Conservation (phyloP, 2,888 invertebrate species). For the Brachyptera risi region DNA sequence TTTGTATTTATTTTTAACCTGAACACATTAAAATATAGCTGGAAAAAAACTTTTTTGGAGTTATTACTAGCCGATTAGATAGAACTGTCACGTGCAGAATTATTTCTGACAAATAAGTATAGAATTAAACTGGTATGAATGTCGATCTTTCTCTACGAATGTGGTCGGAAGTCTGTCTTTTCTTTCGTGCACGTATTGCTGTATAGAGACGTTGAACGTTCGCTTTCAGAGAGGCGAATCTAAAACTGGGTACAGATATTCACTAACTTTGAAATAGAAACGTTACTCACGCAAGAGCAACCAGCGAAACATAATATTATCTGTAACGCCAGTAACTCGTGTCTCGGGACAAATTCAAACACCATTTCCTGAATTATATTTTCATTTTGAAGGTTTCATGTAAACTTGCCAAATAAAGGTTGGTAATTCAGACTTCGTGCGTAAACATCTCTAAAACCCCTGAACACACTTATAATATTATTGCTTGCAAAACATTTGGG, state of each 20-base stretch:
- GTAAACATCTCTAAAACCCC: no score
- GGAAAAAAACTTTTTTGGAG: background rate
- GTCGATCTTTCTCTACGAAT: background rate
- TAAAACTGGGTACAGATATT: no score
- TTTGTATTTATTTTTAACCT: constrained; percentile 6
- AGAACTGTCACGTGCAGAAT: constrained; percentile 9
- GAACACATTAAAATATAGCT: background rate
- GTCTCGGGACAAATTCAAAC: background rate
- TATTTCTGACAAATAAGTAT: constrained; percentile 8
- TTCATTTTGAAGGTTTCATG: no score
- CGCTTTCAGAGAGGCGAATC: background rate
- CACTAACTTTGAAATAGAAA: background rate
- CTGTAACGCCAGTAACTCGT: background rate
- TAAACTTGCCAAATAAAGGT: no score
- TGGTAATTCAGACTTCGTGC: no score
- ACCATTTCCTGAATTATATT: background rate
- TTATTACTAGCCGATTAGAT: constrained; percentile 2
- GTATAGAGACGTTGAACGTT: background rate
- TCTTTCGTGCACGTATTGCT: background rate
- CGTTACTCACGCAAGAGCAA: background rate
- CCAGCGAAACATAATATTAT: background rate
- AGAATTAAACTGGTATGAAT: constrained; percentile 1
- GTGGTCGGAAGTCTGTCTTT: background rate
- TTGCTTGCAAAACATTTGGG: no score
- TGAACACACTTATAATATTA: no score